phyloP scores from a whole-genome alignment of 2,113 vertebrate genomes.

The Parotia lawesii region DNA sequence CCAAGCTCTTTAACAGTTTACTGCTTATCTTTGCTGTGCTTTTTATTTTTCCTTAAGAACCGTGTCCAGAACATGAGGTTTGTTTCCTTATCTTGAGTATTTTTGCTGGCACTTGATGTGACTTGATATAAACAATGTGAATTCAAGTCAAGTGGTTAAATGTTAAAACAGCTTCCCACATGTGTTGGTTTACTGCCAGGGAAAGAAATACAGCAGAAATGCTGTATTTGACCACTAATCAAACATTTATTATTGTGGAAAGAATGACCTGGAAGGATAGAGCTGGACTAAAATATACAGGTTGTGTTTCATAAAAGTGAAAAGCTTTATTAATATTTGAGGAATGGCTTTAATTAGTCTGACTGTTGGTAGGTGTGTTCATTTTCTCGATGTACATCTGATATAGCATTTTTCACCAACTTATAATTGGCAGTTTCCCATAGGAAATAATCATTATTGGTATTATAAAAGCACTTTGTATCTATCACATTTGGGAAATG shows the following conservation, averaged over 20 bases:
- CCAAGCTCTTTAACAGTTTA: background rate
- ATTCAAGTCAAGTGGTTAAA: background rate
- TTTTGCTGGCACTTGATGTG: background rate
- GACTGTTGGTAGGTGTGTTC: constrained; percentile 46
- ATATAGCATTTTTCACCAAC: constrained; percentile 58
- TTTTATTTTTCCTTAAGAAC: background rate
- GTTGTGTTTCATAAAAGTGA: background rate
- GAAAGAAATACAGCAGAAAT: background rate
- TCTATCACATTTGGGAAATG: constrained; percentile 84
- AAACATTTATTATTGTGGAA: constrained; percentile 1
- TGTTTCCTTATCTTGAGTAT: background rate
- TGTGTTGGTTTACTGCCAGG: background rate
- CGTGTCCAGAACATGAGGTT: background rate
- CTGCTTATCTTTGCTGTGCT: background rate
- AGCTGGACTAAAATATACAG: background rate
- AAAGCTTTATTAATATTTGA: constrained; percentile 30
- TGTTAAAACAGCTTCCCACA: background rate
- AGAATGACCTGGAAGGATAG: background rate
- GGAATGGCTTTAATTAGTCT: constrained; percentile 41
- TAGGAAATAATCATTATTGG: constrained; percentile 76
- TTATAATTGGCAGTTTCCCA: constrained; percentile 78
- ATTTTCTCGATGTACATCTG: constrained; percentile 56
- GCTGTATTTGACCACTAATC: constrained; percentile 7
- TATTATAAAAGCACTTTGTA: constrained; percentile 72
- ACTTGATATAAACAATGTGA: background rate